phyloP scores from a whole-genome alignment of 1,140 invertebrate species.

The Ips nitidus region DNA sequence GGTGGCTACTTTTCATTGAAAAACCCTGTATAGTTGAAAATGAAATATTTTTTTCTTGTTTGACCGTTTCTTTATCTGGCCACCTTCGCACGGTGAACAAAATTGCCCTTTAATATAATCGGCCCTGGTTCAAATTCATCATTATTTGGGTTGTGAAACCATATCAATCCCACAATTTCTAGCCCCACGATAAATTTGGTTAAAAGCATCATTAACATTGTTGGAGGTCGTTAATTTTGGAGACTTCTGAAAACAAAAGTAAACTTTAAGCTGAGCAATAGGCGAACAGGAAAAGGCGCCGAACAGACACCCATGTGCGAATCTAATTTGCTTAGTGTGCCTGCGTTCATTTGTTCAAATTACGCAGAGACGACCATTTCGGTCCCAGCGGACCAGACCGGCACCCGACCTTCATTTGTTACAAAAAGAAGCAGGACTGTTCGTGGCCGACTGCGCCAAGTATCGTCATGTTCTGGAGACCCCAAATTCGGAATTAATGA shows the following conservation, averaged over 20 bases:
- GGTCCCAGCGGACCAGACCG: conserved; percentile 34
- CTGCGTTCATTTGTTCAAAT: conserved; percentile 55
- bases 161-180: too few species aligned
- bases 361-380: conserved; percentile 48
- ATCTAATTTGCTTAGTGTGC: conserved; percentile 55
- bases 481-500: conserved; percentile 57
- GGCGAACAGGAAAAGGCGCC: neutral
- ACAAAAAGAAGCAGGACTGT: conserved; percentile 22
- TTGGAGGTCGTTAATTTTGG: too few species aligned
- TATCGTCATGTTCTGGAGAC: conserved; percentile 46
- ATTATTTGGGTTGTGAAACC: too few species aligned
- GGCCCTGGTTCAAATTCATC: too few species aligned
- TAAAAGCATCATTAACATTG: too few species aligned
- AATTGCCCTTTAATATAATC: too few species aligned
- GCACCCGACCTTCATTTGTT: conserved; percentile 27
- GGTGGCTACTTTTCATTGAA: too few species aligned
- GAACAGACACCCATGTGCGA: conserved; percentile 48
- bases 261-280: neutral
- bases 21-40: too few species aligned
- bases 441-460: conserved; percentile 39
- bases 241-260: neutral
- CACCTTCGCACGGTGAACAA: too few species aligned
- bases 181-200: too few species aligned
- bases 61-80: too few species aligned
- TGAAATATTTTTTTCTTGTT: too few species aligned